Evolutionary conservation across 2,113 vertebrate species (phyloP), one percentile per base, ranked within the genome.

Genomic region (Pungitius pungitius): DNA sequence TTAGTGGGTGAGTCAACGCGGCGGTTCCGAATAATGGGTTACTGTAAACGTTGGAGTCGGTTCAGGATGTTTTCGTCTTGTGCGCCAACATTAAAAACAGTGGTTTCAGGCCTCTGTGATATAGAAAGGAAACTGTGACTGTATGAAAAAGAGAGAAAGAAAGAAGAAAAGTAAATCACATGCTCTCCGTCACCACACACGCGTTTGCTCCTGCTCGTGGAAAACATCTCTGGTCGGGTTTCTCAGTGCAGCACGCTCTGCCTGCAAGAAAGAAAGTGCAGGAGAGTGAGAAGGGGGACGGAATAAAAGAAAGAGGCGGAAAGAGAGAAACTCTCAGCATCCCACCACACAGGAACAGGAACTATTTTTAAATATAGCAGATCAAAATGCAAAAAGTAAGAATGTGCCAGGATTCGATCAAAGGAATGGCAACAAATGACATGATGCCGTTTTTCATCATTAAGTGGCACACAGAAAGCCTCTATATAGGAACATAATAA

Each of bases 21-120:
- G 5, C 75, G 72, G 42, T 61, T 86, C 37, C 49, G 72, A 78
- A 64, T 77, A 79, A 80, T 77, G 56, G 80, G 40, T 88, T 83
- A 84, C 87, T 70, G 87, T 81, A 87, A 90, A 43, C 0, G 63
- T 73, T 30, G 83, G 78, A 78, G 79, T 77, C 24, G 0, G 42
- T 69, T 24, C 52, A 67, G 75, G 54, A 78, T 75, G 39, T 69
- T 62, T 68, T 17, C 14, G 39, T 3, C 0, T 66, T 77, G 80
- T 78, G 58, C 74, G 81, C 78, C 2, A 74, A 84, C 52, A 82
- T 80, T 84, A 35, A 77, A 75, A 73, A 57, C 10, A 10, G 67
- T 67, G 59, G 67, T 76, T 87, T 86, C 27, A 18, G 17, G 40
- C 8, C 72, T 62, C 40, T 30, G n/a, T 58, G 15, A 82, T 27